Conservation (phyloP, 2,797 vertebrate species). For the Scleropages formosus region DNA sequence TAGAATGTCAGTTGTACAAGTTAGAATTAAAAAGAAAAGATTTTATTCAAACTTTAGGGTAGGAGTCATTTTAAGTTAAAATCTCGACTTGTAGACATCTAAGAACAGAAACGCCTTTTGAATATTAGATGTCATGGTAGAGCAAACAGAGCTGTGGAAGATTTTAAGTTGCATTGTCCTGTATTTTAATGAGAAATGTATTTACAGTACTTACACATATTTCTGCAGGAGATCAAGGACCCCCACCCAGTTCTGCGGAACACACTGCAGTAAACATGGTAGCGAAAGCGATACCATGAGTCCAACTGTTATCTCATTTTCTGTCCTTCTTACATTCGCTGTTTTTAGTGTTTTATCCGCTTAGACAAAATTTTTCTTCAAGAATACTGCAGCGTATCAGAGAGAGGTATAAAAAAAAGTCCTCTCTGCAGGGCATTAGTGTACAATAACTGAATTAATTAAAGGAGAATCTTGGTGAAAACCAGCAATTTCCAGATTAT, state of each 20-base stretch:
- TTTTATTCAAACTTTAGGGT: no score
- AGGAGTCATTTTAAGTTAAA: no score
- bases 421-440: not conserved
- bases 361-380: constrained; percentile 34
- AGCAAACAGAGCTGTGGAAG: no score
- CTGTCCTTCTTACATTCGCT: constrained; percentile 45
- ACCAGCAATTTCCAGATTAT: not conserved
- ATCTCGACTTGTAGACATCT: no score
- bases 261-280: constrained; percentile 42
- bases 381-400: not conserved
- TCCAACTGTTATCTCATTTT: constrained; percentile 33
- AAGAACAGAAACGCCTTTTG: no score
- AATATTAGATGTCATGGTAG: no score
- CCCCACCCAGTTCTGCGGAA: constrained; percentile 41
- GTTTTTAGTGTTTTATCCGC: constrained; percentile 36
- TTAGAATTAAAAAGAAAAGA: no score
- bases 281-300: constrained; percentile 45
- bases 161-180: no score
- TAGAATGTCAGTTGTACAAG: constrained; percentile 23
- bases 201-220: no score
- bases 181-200: no score
- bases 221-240: no score
- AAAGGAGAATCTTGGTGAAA: not conserved
- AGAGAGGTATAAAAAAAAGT: not conserved
- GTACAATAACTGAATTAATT: not conserved